Percentiles rank a stretch among this genome's conserved stretches.
These are phyloP conservation scores for Eulithis testata DNA, from an alignment of 2,888 invertebrate genomes.

Conservation along the genomic window DNA sequence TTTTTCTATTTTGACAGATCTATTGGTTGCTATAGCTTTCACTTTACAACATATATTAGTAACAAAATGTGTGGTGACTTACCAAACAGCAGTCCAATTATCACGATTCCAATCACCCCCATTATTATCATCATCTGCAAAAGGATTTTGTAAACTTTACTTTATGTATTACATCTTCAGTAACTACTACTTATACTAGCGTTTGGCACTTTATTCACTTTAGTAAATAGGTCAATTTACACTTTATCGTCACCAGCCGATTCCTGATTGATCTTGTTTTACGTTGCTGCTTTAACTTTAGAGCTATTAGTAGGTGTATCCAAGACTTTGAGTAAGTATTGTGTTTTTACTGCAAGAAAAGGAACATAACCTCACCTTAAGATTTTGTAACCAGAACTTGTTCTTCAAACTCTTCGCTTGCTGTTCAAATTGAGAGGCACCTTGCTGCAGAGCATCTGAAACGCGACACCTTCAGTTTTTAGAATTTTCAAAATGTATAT, in stretches of 20 bases:
- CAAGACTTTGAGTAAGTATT: too few relatives aligned
- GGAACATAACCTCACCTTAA: conserved; percentile 86
- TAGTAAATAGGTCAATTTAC: too few relatives aligned
- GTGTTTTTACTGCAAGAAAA: background rate
- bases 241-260: too few relatives aligned
- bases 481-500: too few relatives aligned
- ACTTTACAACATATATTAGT: conserved; percentile 53
- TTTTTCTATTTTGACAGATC: conserved; percentile 26
- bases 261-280: too few relatives aligned
- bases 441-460: conserved; percentile 95
- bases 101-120: conserved; percentile 92
- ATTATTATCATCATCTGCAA: conserved; percentile 95
- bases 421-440: conserved; percentile 98
- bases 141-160: background rate
- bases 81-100: conserved; percentile 95
- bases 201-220: too few relatives aligned
- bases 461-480: conserved; percentile 18
- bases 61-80: conserved; percentile 76
- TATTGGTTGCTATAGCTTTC: conserved; percentile 43
- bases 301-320: too few relatives aligned
- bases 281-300: too few relatives aligned
- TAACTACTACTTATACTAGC: too few relatives aligned
- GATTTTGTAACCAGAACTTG: conserved; percentile 99
- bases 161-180: background rate
- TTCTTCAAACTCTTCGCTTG: conserved; percentile 98